Base-by-base conservation (phyloP, 2,888 invertebrate genomes). In the Prosapia bicincta region DNA sequence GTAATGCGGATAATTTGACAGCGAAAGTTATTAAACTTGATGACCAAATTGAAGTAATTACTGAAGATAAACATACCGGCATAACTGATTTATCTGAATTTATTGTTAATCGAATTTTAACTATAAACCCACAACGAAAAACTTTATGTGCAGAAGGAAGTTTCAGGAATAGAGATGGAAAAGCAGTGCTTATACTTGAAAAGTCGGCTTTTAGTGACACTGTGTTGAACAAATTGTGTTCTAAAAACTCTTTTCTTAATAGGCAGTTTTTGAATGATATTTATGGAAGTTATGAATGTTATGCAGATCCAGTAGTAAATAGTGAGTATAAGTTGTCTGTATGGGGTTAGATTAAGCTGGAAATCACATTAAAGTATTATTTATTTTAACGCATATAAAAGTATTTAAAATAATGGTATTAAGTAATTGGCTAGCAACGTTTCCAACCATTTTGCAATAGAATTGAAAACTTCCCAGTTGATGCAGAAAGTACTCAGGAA, bases 211-310 rank as follows among this genome's bases (percentile, higher is more conserved):
- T 96, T 83, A 89, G 89, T 54, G 90, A 90, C 78, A 89, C 91
- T 68, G 87, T 88, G 80, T 85, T 92, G 75, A 86, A 86, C 26
- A 83, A 85, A 83, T 74, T 84, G 83, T 78, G 94, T 81, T 88
- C 88, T 32, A 84, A 85, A 10, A 88, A 90, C 0, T 88, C 90
- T 25, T 84, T 85, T 76, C 85, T 93, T 1, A 86, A 88, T 32
- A 90, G 90, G 78, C 87, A 89, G 76, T 93, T 93, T 83, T 88
- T 90, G 30, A 96, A 96, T 86, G 95, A 96, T 84, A 91, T 95
- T 83, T 96, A 96, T 84, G 93, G 93, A 15, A 92, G 92, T 83
- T 96, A 92, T 83, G 90, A 90, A 82, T 93, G 92, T 85, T 90
- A 88, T 81, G 92, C 92, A 0, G 86, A 85, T 6, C 82, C 86